phyloP scores from a whole-genome alignment of 1,140 invertebrate genomes.

The Steinernema khuongi region DNA sequence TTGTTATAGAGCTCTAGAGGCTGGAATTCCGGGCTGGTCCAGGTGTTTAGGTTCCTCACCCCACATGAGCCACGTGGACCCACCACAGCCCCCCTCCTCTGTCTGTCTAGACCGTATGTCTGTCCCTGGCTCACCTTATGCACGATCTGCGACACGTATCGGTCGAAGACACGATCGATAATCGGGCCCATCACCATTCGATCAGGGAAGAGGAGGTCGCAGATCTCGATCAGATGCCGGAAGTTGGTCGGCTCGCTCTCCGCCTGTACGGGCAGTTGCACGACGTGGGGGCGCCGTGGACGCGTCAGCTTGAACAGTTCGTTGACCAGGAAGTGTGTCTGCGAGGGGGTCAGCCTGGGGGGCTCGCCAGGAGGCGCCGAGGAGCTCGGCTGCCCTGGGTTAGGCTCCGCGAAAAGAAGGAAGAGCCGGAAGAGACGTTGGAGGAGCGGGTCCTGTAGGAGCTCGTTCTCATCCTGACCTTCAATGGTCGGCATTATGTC shows the following conservation, averaged over 20 bases:
- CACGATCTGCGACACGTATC: slow-evolving; percentile 31
- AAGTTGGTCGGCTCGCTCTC: slow-evolving; percentile 23
- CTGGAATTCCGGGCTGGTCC: no score
- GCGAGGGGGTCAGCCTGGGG: not conserved
- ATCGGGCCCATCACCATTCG: slow-evolving; percentile 24
- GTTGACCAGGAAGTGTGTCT: not conserved
- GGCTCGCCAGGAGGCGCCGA: not conserved
- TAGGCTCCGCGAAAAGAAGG: not conserved
- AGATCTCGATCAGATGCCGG: slow-evolving; percentile 27
- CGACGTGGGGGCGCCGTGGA: slow-evolving; percentile 9
- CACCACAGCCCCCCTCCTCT: not conserved
- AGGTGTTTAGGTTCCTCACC: no score
- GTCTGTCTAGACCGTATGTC: not conserved
- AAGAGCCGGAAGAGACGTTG: slow-evolving; percentile 1
- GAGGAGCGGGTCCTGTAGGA: not conserved
- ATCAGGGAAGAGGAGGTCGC: slow-evolving; percentile 24
- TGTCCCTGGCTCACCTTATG: slow-evolving; percentile 19
- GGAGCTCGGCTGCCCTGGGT: not conserved
- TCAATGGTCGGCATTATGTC: not conserved
- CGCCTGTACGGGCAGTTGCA: not conserved
- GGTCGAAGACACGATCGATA: slow-evolving; percentile 29
- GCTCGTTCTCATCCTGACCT: not conserved
- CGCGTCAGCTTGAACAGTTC: slow-evolving; percentile 10
- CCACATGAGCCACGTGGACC: no score
- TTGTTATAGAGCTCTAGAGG: no score